phyloP scores from a whole-genome alignment of 2,888 invertebrate genomes.

The Archips xylosteana region DNA sequence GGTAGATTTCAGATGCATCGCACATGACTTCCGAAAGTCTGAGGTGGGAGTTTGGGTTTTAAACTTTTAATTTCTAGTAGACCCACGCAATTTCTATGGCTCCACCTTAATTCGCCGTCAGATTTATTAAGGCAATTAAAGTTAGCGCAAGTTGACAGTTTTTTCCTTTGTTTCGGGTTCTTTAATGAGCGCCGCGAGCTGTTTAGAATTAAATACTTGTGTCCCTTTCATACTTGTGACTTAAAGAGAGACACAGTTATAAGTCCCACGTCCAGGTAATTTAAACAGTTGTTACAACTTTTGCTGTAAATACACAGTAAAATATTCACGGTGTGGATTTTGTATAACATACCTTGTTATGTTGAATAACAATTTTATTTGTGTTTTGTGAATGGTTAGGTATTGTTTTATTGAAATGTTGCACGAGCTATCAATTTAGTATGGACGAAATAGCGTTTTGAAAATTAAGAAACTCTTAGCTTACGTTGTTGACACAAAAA shows the following conservation, averaged over 20 bases:
- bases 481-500: no score
- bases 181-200: constrained; percentile 74
- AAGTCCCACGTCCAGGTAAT: constrained; percentile 37
- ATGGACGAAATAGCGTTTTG: no score
- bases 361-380: no score
- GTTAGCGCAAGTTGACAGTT: constrained; percentile 80
- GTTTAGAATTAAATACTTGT: constrained; percentile 59
- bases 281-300: constrained; percentile 25
- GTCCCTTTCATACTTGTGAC: constrained; percentile 16
- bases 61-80: neutral
- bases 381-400: no score
- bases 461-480: no score
- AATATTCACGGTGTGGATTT: neutral
- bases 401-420: no score
- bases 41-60: no score
- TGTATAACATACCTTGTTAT: neutral
- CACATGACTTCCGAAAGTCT: no score
- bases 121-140: constrained; percentile 84
- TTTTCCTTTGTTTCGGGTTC: constrained; percentile 78
- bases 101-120: constrained; percentile 55
- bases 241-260: constrained; percentile 21
- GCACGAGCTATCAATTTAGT: no score
- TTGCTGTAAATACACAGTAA: constrained; percentile 28
- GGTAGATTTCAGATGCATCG: no score
- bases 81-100: constrained; percentile 47